These are phyloP conservation scores for Malacoctenus gilli DNA, from an alignment of 2,797 vertebrate genomes.

Conservation along the genomic window DNA sequence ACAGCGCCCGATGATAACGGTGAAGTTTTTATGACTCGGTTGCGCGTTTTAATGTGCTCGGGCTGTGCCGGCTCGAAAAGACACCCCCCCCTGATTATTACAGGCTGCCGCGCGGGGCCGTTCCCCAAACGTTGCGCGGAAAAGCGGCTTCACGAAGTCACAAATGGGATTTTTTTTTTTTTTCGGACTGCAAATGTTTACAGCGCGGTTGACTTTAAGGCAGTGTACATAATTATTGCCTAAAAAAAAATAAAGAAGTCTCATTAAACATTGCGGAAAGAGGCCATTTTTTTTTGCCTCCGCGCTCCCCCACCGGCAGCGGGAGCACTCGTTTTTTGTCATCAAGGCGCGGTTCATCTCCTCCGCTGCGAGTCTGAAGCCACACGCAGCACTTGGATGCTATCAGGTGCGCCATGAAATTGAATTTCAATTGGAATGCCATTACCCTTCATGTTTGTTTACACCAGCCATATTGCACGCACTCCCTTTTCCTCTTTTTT, in stretches of 20 bases:
- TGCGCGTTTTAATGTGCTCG: constrained; percentile 14
- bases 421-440: constrained; percentile 14
- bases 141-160: not conserved
- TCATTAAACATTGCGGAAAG: not conserved
- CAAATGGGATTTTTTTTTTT: not conserved
- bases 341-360: not conserved
- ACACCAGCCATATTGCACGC: not conserved
- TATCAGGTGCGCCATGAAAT: constrained; percentile 14
- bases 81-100: constrained; percentile 8
- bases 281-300: not conserved
- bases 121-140: not conserved
- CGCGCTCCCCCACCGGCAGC: too few relatives aligned
- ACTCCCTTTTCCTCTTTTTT: too few relatives aligned
- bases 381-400: not conserved
- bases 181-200: not conserved
- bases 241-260: not conserved
- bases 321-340: not conserved
- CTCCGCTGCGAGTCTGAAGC: constrained; percentile 10
- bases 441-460: constrained; percentile 25
- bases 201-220: not conserved
- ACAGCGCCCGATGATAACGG: constrained; percentile 5
- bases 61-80: constrained; percentile 5
- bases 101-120: constrained; percentile 1
- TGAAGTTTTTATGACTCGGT: constrained; percentile 8
- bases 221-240: not conserved